Evolutionary conservation across 2,113 vertebrate genomes (phyloP).

Genomic region (Pavo muticus): DNA sequence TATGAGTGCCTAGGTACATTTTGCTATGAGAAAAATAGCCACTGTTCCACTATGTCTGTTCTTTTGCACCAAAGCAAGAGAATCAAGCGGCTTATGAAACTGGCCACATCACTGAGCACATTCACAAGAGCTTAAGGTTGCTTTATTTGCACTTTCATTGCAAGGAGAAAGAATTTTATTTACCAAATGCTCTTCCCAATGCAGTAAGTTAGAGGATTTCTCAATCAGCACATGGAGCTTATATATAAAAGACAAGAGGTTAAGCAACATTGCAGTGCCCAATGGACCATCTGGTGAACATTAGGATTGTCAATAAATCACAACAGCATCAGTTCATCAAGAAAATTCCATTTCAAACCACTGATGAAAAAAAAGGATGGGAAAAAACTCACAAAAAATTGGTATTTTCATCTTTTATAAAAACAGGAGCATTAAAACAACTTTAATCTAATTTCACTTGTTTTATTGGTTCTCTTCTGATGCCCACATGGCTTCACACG

Average conservation of each 20-base stretch:
- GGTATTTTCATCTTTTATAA: constrained; percentile 57
- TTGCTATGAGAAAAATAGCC: not conserved
- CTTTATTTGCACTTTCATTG: constrained; percentile 52
- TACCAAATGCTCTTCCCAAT: constrained; percentile 32
- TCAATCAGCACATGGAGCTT: constrained; percentile 33
- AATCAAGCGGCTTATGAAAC: not conserved
- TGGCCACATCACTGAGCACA: not conserved
- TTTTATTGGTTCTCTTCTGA: constrained; percentile 70
- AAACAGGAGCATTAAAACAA: constrained; percentile 39
- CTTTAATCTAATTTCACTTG: constrained; percentile 47
- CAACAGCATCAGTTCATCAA: constrained; percentile 69
- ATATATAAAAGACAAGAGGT: constrained; percentile 57
- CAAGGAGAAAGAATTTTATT: constrained; percentile 19
- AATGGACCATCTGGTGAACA: constrained; percentile 68
- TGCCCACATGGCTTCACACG: constrained; percentile 20
- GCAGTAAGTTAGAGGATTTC: constrained; percentile 26
- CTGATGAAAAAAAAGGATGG: constrained; percentile 15
- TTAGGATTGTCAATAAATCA: constrained; percentile 74
- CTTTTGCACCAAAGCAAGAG: not conserved
- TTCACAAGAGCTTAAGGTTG: not conserved
- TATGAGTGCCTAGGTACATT: not conserved
- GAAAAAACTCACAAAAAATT: constrained; percentile 49
- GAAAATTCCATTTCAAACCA: constrained; percentile 71
- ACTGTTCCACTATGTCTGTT: not conserved
- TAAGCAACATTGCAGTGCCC: constrained; percentile 47